Evolutionary conservation across 2,888 invertebrate genomes (phyloP).

Genomic region (Conus canariensis): DNA sequence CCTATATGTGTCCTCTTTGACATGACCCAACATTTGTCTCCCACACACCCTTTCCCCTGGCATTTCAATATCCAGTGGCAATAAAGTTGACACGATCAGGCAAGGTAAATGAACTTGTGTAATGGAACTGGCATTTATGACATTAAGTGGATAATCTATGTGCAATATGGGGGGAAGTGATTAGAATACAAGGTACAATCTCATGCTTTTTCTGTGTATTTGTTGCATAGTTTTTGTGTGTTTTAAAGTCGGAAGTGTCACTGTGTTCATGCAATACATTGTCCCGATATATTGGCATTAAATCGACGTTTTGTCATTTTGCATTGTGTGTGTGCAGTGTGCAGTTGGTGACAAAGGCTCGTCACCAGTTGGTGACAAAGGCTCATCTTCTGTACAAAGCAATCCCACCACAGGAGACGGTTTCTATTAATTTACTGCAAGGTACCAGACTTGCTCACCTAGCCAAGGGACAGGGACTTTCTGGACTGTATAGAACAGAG

Average conservation of each 20-base stretch:
- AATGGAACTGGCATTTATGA: not conserved
- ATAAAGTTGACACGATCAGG: not conserved
- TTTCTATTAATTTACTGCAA: too few species aligned
- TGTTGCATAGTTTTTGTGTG: not conserved
- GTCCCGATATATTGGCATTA: conserved; percentile 7
- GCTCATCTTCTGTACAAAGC: too few species aligned
- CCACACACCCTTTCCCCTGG: too few species aligned
- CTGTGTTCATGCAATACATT: conserved; percentile 13
- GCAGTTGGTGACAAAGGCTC: too few species aligned
- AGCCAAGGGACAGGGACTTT: too few species aligned
- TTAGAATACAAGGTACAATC: not conserved
- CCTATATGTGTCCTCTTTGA: too few species aligned
- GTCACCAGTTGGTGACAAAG: too few species aligned
- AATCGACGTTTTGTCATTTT: not conserved
- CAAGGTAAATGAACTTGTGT: too few species aligned
- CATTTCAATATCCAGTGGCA: not conserved
- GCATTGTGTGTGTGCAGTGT: not conserved
- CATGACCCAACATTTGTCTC: too few species aligned
- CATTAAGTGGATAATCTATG: not conserved
- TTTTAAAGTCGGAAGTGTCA: not conserved
- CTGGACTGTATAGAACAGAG: too few species aligned
- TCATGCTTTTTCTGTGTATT: not conserved
- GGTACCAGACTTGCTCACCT: too few species aligned
- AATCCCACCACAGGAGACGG: too few species aligned
- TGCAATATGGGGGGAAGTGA: not conserved